A percentile compares a stretch with the other conserved stretches of the same genome.
phyloP scores from a whole-genome alignment of 2,888 invertebrate genomes.

The Palloptera scutellata region DNA sequence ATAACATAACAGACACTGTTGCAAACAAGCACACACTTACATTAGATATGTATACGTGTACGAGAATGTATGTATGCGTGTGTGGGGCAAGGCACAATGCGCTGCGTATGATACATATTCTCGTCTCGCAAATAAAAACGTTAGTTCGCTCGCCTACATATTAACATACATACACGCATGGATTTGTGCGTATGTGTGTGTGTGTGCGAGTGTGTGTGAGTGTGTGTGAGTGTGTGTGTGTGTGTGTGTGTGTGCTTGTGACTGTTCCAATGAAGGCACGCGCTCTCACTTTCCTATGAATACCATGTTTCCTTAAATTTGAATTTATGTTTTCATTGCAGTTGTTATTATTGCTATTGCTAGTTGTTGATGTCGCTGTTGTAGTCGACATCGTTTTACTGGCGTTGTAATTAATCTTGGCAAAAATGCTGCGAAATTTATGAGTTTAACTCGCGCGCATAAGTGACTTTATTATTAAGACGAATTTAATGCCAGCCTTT shows the following conservation, averaged over 20 bases:
- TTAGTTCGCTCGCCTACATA: no score
- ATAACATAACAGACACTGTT: constrained; percentile 3
- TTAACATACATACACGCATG: no score
- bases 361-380: constrained; percentile 29
- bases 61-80: neutral
- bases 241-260: no score
- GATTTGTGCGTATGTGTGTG: no score
- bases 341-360: constrained; percentile 13
- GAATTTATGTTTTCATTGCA: constrained; percentile 20
- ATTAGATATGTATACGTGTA: neutral
- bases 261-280: no score
- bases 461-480: neutral
- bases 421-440: constrained; percentile 55
- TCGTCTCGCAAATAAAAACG: no score
- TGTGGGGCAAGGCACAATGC: neutral
- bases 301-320: neutral
- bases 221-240: no score
- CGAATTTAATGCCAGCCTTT: no score
- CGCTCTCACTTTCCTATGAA: no score
- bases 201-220: no score
- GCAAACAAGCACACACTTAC: no score
- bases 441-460: constrained; percentile 37
- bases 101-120: no score
- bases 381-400: constrained; percentile 36
- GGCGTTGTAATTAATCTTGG: constrained; percentile 55